Conservation (phyloP, 1,140 invertebrate species). For the Cherax quadricarinatus region DNA sequence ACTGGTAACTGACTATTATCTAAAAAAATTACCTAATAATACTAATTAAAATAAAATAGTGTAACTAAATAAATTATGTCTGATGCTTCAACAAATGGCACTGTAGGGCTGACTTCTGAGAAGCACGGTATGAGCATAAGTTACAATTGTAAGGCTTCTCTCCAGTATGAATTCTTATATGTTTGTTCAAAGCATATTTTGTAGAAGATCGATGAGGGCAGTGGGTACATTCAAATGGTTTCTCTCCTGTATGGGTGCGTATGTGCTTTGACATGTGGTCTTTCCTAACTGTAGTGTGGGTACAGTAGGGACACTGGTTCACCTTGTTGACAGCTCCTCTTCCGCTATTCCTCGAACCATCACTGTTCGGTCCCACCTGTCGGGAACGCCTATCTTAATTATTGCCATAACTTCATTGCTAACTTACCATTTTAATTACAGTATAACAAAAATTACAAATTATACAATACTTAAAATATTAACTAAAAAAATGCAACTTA, state of each 20-base stretch:
- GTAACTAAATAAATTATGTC: not conserved
- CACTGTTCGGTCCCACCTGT: slow-evolving; percentile 61
- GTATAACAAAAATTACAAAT: slow-evolving; percentile 25
- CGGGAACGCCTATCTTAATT: slow-evolving; percentile 64
- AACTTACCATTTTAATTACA: slow-evolving; percentile 17
- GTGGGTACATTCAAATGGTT: slow-evolving; percentile 54
- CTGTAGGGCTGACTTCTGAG: slow-evolving; percentile 49
- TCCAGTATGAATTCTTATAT: slow-evolving; percentile 56
- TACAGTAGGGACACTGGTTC: slow-evolving; percentile 62
- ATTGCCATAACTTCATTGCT: slow-evolving; percentile 36
- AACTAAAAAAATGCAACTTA: not conserved
- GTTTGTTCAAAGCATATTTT: slow-evolving; percentile 59
- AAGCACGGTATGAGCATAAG: slow-evolving; percentile 36
- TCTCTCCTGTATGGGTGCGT: slow-evolving; percentile 60
- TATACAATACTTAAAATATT: not conserved
- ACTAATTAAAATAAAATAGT: not conserved
- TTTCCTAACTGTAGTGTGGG: slow-evolving; percentile 59
- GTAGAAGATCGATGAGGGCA: slow-evolving; percentile 55
- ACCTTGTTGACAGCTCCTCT: slow-evolving; percentile 64
- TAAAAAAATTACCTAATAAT: not conserved
- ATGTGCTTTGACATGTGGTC: slow-evolving; percentile 66
- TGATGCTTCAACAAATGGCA: slow-evolving; percentile 51
- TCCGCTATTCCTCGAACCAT: slow-evolving; percentile 61
- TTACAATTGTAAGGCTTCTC: slow-evolving; percentile 60
- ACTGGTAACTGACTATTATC: not conserved